Evolutionary conservation across 2,888 invertebrate genomes (phyloP), one percentile per base, ranked within the genome.

Genomic region (Tipula lateralis): DNA sequence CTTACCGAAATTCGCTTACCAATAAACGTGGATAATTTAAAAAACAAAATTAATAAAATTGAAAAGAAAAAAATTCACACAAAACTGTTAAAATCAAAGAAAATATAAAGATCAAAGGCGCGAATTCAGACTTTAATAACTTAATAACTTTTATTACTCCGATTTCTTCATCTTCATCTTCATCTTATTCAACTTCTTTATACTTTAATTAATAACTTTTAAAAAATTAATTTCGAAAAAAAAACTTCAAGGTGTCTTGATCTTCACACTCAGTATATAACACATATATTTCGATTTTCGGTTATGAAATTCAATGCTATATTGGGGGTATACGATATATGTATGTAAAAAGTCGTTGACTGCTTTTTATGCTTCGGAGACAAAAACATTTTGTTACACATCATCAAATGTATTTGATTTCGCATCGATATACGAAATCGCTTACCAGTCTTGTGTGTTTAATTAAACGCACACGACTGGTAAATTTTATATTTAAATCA

Each of bases 1-100:
- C 66, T 66, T 66, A 24, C 66, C 66, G 66, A 66, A 66, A 66
- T 66, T 66, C 66, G 66, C 66, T 66, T 66, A 66, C 66, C 66
- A 66, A 66, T 24, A 66, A 66, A 66, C 66, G 66, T 66, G 66
- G 66, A 66, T 66, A 66, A 66, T 24, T 66, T 66, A 66, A 66
- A 66, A 50, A 50, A n/a, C n/a, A 50, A 50, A 66, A 66, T 66
- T 66, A 66, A 66, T 66, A 66, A 66, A 66, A 66, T 24, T 24
- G 9, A 66, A 66, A 66, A 32, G 7, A n/a, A 44, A 44, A 66
- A 66, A 66, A 66, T 66, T 66, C 66, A 66, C 66, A 66, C 66
- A 66, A 66, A 66, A 66, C 66, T 66, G 66, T 66, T 66, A 66
- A 66, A 66, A 66, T 66, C 66, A 66, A 66, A 44, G n/a, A 6